Evolutionary conservation across 1,140 invertebrate genomes (phyloP).

Genomic region (Neomicropteryx cornuta): DNA sequence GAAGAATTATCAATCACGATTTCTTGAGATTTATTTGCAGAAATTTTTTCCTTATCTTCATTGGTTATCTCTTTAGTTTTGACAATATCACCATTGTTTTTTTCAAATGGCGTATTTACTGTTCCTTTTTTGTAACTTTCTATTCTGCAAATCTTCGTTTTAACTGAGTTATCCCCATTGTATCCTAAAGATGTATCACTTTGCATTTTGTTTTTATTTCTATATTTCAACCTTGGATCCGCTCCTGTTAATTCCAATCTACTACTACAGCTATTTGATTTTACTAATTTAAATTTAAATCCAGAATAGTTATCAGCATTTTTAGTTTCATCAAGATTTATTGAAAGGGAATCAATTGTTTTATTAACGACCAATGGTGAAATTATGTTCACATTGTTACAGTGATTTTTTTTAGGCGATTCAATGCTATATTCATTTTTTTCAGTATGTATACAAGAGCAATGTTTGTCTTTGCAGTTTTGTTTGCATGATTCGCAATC

Average conservation of each 20-base stretch:
- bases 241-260: slow-evolving; percentile 64
- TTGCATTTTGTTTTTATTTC: slow-evolving; percentile 23
- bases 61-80: slow-evolving; percentile 19
- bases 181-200: slow-evolving; percentile 27
- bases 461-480: slow-evolving; percentile 36
- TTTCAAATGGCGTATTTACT: slow-evolving; percentile 30
- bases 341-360: slow-evolving; percentile 15
- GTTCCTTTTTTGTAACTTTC: slow-evolving; percentile 38
- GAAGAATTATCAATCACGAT: too few species aligned
- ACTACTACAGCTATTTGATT: slow-evolving; percentile 77
- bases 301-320: slow-evolving; percentile 37
- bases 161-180: slow-evolving; percentile 37
- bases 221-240: slow-evolving; percentile 27
- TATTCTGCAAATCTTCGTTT: slow-evolving; percentile 37
- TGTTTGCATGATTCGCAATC: slow-evolving; percentile 37
- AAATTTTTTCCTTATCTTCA: slow-evolving; percentile 17
- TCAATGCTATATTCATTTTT: slow-evolving; percentile 25
- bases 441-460: slow-evolving; percentile 30
- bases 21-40: too few species aligned
- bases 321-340: slow-evolving; percentile 21
- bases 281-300: slow-evolving; percentile 65
- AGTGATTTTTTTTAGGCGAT: too few species aligned
- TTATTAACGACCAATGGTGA: too few species aligned
- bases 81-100: slow-evolving; percentile 19
- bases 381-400: too few species aligned